Evolutionary conservation across 2,888 invertebrate genomes (phyloP).

Genomic region (Coecobrya sp.): DNA sequence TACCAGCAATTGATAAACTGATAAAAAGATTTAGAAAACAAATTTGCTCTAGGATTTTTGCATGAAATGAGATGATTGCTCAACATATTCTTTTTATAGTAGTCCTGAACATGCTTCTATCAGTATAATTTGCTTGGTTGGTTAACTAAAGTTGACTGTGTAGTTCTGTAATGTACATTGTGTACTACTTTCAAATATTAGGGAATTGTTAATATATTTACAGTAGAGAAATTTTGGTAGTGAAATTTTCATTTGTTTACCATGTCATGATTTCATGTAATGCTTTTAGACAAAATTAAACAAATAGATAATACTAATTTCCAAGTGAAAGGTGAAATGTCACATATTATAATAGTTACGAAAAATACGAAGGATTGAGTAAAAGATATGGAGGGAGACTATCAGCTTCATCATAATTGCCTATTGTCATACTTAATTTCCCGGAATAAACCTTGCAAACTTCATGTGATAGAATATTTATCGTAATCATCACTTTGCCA

Average conservation of each 20-base stretch:
- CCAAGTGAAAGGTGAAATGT: no score
- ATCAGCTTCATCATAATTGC: background rate
- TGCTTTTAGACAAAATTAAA: background rate
- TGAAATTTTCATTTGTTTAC: no score
- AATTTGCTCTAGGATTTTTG: constrained; percentile 24
- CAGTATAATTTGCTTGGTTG: no score
- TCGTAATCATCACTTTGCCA: constrained; percentile 16
- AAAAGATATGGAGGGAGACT: background rate
- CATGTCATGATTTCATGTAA: background rate
- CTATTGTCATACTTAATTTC: constrained; percentile 40
- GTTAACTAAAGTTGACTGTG: no score
- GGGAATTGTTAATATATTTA: no score
- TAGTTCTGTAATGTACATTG: no score
- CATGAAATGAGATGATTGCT: background rate
- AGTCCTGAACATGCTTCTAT: no score
- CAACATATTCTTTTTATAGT: background rate
- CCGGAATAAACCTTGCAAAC: constrained; percentile 27
- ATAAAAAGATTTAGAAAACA: constrained; percentile 18
- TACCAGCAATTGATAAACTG: constrained; percentile 19
- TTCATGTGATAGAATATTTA: constrained; percentile 4
- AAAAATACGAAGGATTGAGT: background rate
- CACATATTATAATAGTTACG: background rate
- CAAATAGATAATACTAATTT: background rate
- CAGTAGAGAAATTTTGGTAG: no score
- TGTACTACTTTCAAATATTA: no score